These are phyloP conservation scores for Desmodus rotundus DNA, from an alignment of 2,113 vertebrate genomes.

Conservation along the genomic window DNA sequence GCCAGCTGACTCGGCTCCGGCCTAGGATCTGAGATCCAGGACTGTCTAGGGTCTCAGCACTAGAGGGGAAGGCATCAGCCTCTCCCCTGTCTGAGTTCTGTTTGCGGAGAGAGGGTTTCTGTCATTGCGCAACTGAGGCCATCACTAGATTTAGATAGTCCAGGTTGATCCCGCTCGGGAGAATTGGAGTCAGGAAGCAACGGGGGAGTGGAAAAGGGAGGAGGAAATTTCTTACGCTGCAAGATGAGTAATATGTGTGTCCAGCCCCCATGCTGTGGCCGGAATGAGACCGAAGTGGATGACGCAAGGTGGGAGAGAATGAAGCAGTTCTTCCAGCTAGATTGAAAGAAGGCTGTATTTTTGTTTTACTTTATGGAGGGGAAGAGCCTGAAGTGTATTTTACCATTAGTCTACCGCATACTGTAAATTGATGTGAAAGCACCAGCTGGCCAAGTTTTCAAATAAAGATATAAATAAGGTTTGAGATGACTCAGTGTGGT, in stretches of 20 bases:
- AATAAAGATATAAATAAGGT: neutral
- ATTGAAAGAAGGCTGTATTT: neutral
- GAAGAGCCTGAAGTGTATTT: neutral
- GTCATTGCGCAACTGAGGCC: neutral
- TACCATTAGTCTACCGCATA: neutral
- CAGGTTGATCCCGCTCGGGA: neutral
- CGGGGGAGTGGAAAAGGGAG: neutral
- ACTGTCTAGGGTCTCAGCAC: neutral
- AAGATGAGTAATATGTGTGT: neutral
- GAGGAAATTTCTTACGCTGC: slow-evolving; percentile 23
- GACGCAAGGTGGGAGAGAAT: neutral
- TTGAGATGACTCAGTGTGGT: slow-evolving; percentile 24
- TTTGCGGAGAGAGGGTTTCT: neutral
- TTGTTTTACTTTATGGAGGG: neutral
- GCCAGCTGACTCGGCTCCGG: neutral
- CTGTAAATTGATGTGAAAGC: slow-evolving; percentile 36
- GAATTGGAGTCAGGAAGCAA: neutral
- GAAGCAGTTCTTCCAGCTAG: neutral
- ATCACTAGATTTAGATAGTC: neutral
- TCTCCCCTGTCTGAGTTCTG: neutral
- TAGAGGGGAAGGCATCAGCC: neutral
- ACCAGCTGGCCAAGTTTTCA: slow-evolving; percentile 48
- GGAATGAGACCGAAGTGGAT: neutral
- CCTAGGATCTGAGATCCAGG: neutral
- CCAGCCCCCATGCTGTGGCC: neutral